Evolutionary conservation across 2,888 invertebrate species (phyloP).

Genomic region (Pterostichus niger): DNA sequence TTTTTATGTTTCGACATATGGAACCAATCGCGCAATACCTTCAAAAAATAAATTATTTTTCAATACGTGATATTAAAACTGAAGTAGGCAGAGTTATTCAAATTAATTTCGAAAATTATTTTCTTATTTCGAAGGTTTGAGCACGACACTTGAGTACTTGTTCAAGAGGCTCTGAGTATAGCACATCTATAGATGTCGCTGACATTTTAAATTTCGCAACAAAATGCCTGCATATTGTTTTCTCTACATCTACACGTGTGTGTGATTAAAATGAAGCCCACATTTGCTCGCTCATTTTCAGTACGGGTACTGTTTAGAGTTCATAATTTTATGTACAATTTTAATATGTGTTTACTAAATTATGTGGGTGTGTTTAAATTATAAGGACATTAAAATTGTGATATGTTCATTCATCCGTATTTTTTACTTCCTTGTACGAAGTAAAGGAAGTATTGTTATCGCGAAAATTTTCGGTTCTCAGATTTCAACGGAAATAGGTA

Average conservation of each 20-base stretch:
- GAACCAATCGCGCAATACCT: too few relatives aligned
- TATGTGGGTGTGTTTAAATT: neutral
- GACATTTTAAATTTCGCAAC: slow-evolving; percentile 58
- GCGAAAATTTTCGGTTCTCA: too few relatives aligned
- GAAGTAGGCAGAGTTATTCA: neutral
- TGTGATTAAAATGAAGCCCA: slow-evolving; percentile 52
- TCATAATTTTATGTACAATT: neutral
- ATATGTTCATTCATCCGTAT: too few relatives aligned
- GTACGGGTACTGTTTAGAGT: neutral
- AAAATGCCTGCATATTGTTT: slow-evolving; percentile 60
- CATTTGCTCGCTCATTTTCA: slow-evolving; percentile 5
- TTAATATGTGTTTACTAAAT: neutral
- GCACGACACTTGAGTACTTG: too few relatives aligned
- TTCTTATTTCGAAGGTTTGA: neutral
- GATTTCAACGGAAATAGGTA: too few relatives aligned
- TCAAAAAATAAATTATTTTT: neutral
- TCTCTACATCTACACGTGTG: slow-evolving; percentile 13
- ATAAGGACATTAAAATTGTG: too few relatives aligned
- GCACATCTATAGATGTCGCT: neutral
- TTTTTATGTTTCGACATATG: too few relatives aligned
- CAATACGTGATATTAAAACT: neutral
- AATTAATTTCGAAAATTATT: neutral
- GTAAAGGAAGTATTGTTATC: too few relatives aligned
- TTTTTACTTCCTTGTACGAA: too few relatives aligned
- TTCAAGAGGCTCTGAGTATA: neutral